Conservation (phyloP, 2,113 vertebrate genomes). For the Lamprologus lemairii region DNA sequence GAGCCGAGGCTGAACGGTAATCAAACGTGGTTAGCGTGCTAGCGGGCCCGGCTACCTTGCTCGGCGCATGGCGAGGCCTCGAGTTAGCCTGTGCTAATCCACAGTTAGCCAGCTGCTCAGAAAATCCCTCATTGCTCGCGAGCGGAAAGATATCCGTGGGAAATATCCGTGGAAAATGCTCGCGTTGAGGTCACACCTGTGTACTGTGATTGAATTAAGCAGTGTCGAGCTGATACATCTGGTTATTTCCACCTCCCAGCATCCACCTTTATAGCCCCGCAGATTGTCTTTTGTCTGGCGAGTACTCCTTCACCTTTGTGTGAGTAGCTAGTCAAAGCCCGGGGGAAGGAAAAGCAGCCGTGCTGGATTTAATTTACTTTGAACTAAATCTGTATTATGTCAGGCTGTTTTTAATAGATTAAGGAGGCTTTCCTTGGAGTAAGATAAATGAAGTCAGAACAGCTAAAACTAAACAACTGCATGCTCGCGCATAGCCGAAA, state of each 20-base stretch:
- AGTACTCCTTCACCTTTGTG: neutral
- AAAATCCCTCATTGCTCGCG: neutral
- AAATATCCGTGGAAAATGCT: neutral
- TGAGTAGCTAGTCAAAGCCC: neutral
- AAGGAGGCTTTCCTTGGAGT: neutral
- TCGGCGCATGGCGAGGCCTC: constrained; percentile 53
- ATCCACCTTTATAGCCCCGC: neutral
- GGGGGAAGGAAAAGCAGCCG: neutral
- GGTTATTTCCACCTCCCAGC: neutral
- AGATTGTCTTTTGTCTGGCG: constrained; percentile 4
- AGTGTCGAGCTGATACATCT: neutral
- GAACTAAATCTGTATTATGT: neutral
- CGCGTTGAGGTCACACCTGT: rapidly evolving
- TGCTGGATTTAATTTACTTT: neutral
- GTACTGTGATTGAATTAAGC: neutral
- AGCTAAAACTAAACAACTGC: neutral
- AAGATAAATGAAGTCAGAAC: neutral
- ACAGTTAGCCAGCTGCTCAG: neutral
- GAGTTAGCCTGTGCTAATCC: constrained; percentile 11
- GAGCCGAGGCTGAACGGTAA: rapidly evolving
- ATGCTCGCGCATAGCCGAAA: neutral
- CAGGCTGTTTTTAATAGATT: neutral
- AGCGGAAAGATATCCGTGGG: rapidly evolving
- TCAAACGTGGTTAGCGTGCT: neutral
- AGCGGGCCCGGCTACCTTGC: constrained; percentile 25